Conservation (phyloP, 2,113 vertebrate species). For the Calyptommatus sinebrachiatus region DNA sequence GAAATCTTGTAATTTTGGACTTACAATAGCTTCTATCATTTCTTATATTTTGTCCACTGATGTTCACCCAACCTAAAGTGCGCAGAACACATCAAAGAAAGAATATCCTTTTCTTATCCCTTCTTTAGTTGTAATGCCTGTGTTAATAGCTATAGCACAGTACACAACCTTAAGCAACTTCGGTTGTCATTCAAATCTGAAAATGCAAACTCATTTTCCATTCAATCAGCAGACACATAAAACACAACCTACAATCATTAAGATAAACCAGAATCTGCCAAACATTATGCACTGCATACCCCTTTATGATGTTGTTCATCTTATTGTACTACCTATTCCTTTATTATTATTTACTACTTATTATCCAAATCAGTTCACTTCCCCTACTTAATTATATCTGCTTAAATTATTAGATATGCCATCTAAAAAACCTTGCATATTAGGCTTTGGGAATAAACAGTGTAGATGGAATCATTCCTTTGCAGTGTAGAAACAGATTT, state of each 20-base stretch:
- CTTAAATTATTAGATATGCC: not conserved
- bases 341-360: no score
- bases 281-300: no score
- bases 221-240: slow-evolving; percentile 10
- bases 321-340: no score
- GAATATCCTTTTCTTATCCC: not conserved
- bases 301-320: no score
- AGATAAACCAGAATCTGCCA: no score
- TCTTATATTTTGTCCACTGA: no score
- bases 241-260: not conserved
- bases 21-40: no score
- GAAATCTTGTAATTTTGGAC: no score
- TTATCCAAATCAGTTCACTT: no score
- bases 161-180: not conserved
- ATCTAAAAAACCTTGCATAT: not conserved
- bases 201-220: slow-evolving; percentile 9
- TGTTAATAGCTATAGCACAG: slow-evolving; percentile 18
- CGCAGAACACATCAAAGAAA: no score
- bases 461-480: not conserved
- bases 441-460: not conserved
- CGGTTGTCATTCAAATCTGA: not conserved
- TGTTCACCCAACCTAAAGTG: no score
- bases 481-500: not conserved
- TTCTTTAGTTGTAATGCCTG: slow-evolving; percentile 2
- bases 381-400: no score